Base-by-base conservation (phyloP, 37 sponge, comb jelly and placozoan species). In the Aphrocallistes beatrix region DNA sequence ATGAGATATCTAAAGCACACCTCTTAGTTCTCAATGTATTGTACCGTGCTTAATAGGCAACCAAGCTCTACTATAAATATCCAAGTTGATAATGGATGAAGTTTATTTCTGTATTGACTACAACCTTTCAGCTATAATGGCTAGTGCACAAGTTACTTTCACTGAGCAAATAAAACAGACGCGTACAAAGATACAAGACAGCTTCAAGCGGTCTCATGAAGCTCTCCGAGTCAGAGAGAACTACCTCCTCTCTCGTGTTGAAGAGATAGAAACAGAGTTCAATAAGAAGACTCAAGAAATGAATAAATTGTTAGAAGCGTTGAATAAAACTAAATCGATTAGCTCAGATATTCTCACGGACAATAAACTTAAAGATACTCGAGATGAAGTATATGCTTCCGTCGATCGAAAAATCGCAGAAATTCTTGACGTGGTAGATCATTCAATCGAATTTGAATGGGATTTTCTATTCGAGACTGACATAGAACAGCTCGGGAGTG, bases 401-500 rank as follows among this genome's bases (percentile, higher is more conserved):
- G n/a, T 60, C 34, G 75, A 60, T 6, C 10, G 34, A 28, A 60
- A 60, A 28, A 60, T 60, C 25, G 34, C 8, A 60, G 75, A 60
- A 13, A 19, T 60, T 25, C 10, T 30, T 25, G 75, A 19, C n/a
- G 75, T 25, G 8, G n/a, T 28, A 60, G 75, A 60, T 30, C 6
- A 6, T 60, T 25, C 28, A 3, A 60, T 60, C n/a, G 75, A 60
- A 30, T 60, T 60, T 13, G 75, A 60, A 13, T 60, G 75, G 75
- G 34, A 60, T 30, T 25, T 3, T 60, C 75, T 32, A 60, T 60
- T 60, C 34, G 75, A 60, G 75, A 60, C 75, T 60, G 75, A 60
- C 75, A 60, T 60, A 19, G 75, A 60, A 60, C 75, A 60, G 75
- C 75, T 60, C 10, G 75, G 75, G 75, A 60, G 75, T 60, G n/a